Percentiles rank a stretch among this genome's conserved stretches.
Conservation (phyloP, 1,140 invertebrate genomes). For the Apis dorsata region DNA sequence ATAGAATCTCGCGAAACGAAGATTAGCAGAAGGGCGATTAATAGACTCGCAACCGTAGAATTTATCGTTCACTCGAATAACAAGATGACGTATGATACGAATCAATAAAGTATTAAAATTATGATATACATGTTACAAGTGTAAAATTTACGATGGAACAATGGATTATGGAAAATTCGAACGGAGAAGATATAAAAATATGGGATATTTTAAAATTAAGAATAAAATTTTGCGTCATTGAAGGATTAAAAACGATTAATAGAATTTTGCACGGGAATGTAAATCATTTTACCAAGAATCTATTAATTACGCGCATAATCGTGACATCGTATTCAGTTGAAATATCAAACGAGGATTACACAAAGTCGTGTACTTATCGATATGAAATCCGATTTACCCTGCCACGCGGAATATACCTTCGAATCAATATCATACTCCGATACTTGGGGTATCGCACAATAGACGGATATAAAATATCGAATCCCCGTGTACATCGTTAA, state of each 20-base stretch:
- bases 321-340: conserved; percentile 14
- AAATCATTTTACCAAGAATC: not conserved
- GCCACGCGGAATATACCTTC: not conserved
- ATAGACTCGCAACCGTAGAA: too few relatives aligned
- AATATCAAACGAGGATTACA: conserved; percentile 34
- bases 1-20: too few relatives aligned
- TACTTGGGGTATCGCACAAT: not conserved
- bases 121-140: too few relatives aligned
- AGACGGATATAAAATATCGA: not conserved
- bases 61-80: too few relatives aligned
- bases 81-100: too few relatives aligned
- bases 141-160: too few relatives aligned
- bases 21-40: too few relatives aligned
- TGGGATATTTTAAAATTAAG: not conserved
- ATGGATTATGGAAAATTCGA: too few relatives aligned
- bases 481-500: not conserved
- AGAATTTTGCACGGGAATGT: not conserved
- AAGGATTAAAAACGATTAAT: not conserved
- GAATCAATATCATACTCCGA: not conserved
- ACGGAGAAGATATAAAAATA: too few relatives aligned
- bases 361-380: conserved; percentile 27
- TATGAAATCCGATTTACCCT: conserved; percentile 35
- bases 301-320: conserved; percentile 7
- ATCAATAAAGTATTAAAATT: too few relatives aligned
- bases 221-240: not conserved